A percentile compares a stretch with the other conserved stretches of the same genome.
Evolutionary conservation across 1,140 invertebrate genomes (phyloP).

Genomic region (Myzus persicae): DNA sequence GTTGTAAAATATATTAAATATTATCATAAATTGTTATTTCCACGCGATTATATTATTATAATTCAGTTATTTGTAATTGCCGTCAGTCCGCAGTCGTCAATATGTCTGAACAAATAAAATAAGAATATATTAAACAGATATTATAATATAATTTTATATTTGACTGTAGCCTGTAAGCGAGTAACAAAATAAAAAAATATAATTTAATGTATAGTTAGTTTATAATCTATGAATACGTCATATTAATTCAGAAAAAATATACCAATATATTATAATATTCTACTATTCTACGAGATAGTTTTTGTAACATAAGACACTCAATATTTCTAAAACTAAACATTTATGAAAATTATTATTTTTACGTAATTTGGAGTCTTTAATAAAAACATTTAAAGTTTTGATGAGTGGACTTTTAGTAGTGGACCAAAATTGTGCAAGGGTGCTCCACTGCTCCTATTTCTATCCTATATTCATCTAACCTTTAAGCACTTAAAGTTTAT

Average conservation of each 20-base stretch:
- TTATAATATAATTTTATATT: neutral
- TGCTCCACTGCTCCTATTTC: neutral
- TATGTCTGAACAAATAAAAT: neutral
- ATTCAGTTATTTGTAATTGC: neutral
- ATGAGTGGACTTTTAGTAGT: neutral
- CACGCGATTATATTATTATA: neutral
- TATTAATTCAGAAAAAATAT: neutral
- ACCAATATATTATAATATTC: neutral
- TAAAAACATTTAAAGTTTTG: neutral
- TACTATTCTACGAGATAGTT: neutral
- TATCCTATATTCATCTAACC: too few relatives aligned
- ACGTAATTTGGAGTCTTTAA: too few relatives aligned
- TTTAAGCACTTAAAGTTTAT: too few relatives aligned
- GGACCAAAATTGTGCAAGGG: too few relatives aligned
- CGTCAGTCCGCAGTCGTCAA: too few relatives aligned
- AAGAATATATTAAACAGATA: neutral
- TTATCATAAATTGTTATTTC: neutral
- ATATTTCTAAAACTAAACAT: neutral
- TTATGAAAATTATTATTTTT: neutral
- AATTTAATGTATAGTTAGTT: too few relatives aligned
- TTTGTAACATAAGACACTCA: neutral
- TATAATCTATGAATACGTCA: neutral
- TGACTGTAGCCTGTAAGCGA: too few relatives aligned
- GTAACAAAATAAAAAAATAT: too few relatives aligned
- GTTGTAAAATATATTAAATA: neutral